These are phyloP conservation scores for Megalops cyprinoides DNA, from an alignment of 2,797 vertebrate genomes.

Conservation along the genomic window DNA sequence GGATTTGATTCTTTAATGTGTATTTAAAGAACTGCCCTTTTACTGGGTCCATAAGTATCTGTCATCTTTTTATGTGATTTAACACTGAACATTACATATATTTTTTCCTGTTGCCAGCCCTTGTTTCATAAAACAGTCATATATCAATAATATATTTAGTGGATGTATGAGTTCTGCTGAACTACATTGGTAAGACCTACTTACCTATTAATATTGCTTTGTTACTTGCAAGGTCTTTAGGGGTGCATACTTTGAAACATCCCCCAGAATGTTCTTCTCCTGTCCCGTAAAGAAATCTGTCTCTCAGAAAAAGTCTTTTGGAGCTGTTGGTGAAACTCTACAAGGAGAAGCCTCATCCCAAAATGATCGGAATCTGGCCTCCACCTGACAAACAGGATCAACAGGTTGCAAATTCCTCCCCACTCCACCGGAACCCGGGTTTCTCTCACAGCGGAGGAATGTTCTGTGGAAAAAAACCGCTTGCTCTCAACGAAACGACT, in stretches of 20 bases:
- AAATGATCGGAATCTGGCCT: neutral
- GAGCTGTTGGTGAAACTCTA: neutral
- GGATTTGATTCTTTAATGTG: too few relatives aligned
- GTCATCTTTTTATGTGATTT: neutral
- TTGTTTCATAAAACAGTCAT: too few relatives aligned
- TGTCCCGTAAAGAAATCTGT: neutral
- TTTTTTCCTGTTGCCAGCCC: neutral
- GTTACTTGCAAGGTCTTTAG: neutral
- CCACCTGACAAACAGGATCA: neutral
- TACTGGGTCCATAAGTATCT: neutral
- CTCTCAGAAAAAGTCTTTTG: neutral
- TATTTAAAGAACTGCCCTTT: too few relatives aligned
- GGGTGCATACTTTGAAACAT: neutral
- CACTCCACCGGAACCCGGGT: neutral
- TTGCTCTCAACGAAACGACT: neutral
- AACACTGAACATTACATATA: neutral
- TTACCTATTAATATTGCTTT: too few relatives aligned
- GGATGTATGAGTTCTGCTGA: too few relatives aligned
- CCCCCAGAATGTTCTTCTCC: neutral
- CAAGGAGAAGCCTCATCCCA: neutral
- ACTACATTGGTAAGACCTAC: too few relatives aligned
- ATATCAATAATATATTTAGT: too few relatives aligned
- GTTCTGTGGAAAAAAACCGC: neutral
- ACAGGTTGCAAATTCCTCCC: neutral
- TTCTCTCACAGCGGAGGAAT: neutral